Conservation (phyloP, 2,888 invertebrate genomes). For the Dynastes grantii region DNA sequence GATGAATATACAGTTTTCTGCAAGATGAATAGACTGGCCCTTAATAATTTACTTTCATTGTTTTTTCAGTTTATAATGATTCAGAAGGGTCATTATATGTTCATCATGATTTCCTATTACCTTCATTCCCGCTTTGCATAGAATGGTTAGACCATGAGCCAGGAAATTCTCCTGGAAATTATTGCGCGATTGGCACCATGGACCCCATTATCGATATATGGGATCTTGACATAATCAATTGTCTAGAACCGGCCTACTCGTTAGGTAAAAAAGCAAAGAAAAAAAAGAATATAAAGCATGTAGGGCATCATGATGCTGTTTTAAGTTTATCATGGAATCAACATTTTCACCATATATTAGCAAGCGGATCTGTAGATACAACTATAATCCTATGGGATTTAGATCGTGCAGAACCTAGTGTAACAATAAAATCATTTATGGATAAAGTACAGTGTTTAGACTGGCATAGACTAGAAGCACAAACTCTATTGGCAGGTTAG, state of each 20-base stretch:
- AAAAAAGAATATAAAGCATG: constrained; percentile 74
- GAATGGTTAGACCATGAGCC: constrained; percentile 96
- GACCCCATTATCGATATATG: constrained; percentile 95
- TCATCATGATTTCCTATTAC: constrained; percentile 93
- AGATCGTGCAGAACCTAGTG: constrained; percentile 83
- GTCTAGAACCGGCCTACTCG: constrained; percentile 89
- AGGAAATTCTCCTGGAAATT: constrained; percentile 82
- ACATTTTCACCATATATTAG: constrained; percentile 85
- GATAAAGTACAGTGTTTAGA: constrained; percentile 89
- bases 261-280: constrained; percentile 83
- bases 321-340: constrained; percentile 93
- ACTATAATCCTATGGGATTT: constrained; percentile 94
- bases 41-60: neutral
- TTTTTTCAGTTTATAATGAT: constrained; percentile 88
- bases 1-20: no score
- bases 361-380: constrained; percentile 94
- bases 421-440: constrained; percentile 81
- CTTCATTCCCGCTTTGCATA: constrained; percentile 91
- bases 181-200: constrained; percentile 95
- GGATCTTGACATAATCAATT: constrained; percentile 96
- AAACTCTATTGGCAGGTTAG: constrained; percentile 80
- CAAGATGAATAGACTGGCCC: no score
- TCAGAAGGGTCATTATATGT: constrained; percentile 91
- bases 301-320: constrained; percentile 92
- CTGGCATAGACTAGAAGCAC: constrained; percentile 89